Base-by-base conservation (phyloP, 2,888 invertebrate species). In the Pheosia gnoma region DNA sequence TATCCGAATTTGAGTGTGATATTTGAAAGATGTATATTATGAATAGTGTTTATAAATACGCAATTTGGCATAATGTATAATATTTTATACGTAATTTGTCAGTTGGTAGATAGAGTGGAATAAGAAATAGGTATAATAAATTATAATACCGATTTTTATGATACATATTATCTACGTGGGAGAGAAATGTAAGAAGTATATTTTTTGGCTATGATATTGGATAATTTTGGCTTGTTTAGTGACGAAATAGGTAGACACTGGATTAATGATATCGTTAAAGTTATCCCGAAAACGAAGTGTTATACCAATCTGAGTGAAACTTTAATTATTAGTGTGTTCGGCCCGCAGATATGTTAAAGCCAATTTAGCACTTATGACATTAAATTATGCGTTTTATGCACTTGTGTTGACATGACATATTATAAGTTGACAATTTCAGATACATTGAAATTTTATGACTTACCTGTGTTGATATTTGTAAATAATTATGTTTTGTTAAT, bases 1-100 rank as follows among this genome's bases (percentile, higher is more conserved):
- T 95, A 63, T 91, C 95, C 5, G 95, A 95, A 81, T 95, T 95
- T 76, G 95, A 95, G 82, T 95, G 95, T 82, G 95, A 95, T 85
- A 95, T 95, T 71, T 87, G 57, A 36, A 36, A 36, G n/a, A 13
- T 11, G n/a, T 11, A 11, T 25, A 43, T 43, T 43, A 8, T 47
- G 4, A 47, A n/a, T 47, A 5, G 47, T 47, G 47, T 47, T 47
- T n/a, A 47, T 47, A 47, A 47, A 47, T 51, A 51, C 51, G 51
- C 25, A 51, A 51, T 25, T 51, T 51, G 51, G 7, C 51, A 51
- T 5, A 8, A 25, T 25, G 51, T 51, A 51, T 51, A 51, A 3
- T 9, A 13, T 51, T n/a, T 51, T 51, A 51, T 51, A 51, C 51
- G 51, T 51, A 7, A n/a, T 5, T 11, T 25, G 51, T 25, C 51